These are phyloP conservation scores for Goniozus legneri DNA, from an alignment of 1,140 invertebrate species.

Conservation along the genomic window DNA sequence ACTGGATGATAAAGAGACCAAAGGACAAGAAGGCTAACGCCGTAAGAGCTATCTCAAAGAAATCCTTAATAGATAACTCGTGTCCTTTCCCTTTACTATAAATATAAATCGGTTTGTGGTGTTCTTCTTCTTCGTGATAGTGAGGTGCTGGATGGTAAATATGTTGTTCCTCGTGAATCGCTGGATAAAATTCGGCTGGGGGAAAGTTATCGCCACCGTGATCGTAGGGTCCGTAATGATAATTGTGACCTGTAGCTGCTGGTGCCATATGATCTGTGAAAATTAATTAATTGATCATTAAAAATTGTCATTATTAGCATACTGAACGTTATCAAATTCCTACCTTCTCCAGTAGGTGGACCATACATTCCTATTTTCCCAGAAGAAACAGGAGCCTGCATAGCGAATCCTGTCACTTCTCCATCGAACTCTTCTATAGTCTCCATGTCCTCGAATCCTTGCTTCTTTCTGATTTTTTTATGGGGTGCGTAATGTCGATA, in stretches of 20 bases:
- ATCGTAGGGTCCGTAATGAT: slow-evolving; percentile 29
- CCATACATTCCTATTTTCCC: slow-evolving; percentile 37
- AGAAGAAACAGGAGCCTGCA: slow-evolving; percentile 37
- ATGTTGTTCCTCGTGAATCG: slow-evolving; percentile 46
- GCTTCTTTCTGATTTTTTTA: slow-evolving; percentile 32
- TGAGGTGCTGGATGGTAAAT: slow-evolving; percentile 29
- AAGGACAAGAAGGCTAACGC: slow-evolving; percentile 76
- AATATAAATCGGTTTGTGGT: slow-evolving; percentile 20
- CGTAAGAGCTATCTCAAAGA: slow-evolving; percentile 75
- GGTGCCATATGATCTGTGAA: slow-evolving; percentile 33
- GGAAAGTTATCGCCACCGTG: slow-evolving; percentile 17
- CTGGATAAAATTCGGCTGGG: slow-evolving; percentile 26
- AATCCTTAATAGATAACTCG: slow-evolving; percentile 63
- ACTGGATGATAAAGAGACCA: slow-evolving; percentile 71
- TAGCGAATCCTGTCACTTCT: slow-evolving; percentile 53
- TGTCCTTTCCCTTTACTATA: slow-evolving; percentile 51
- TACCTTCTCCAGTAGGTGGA: slow-evolving; percentile 8
- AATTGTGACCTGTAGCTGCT: slow-evolving; percentile 34
- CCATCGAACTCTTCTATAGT: slow-evolving; percentile 49
- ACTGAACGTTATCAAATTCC: neutral
- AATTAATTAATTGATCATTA: no score
- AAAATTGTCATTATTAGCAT: no score
- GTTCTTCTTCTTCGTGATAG: slow-evolving; percentile 30
- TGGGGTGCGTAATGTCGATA: slow-evolving; percentile 55
- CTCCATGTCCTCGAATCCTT: slow-evolving; percentile 33